A percentile compares a stretch with the other conserved stretches of the same genome.
phyloP scores from a whole-genome alignment of 1,140 invertebrate species.

The Lethocerus indicus region DNA sequence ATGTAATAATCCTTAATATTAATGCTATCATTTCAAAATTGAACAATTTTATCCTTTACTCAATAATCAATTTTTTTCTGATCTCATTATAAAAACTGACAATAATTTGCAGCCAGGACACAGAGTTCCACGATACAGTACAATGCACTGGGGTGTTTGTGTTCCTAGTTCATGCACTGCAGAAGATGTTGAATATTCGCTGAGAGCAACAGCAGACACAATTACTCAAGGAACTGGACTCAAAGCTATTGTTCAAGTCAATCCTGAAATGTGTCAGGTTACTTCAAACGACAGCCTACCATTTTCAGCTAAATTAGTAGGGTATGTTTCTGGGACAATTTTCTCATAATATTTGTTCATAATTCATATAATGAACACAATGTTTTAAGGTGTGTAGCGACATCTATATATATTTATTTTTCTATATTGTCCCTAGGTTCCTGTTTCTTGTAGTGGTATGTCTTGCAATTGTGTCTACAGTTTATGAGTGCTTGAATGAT shows the following conservation, averaged over 20 bases:
- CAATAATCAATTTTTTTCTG: not conserved
- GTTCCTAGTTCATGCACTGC: conserved; percentile 35
- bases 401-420: too few species aligned
- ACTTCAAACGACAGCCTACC: conserved; percentile 5
- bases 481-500: too few species aligned
- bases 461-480: too few species aligned
- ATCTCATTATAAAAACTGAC: not conserved
- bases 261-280: conserved; percentile 38
- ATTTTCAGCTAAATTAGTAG: conserved; percentile 10
- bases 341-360: too few species aligned
- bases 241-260: conserved; percentile 32
- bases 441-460: too few species aligned
- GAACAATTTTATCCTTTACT: not conserved
- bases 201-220: conserved; percentile 27
- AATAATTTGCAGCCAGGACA: conserved; percentile 37
- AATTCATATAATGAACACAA: too few species aligned
- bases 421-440: too few species aligned
- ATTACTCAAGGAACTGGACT: conserved; percentile 29
- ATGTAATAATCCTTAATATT: conserved; percentile 25
- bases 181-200: conserved; percentile 34
- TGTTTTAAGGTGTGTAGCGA: too few species aligned
- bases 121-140: conserved; percentile 39
- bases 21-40: not conserved
- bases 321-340: too few species aligned
- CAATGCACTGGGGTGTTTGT: conserved; percentile 42